Evolutionary conservation across 2,113 vertebrate genomes (phyloP).

Genomic region (Oreochromis spilurus): DNA sequence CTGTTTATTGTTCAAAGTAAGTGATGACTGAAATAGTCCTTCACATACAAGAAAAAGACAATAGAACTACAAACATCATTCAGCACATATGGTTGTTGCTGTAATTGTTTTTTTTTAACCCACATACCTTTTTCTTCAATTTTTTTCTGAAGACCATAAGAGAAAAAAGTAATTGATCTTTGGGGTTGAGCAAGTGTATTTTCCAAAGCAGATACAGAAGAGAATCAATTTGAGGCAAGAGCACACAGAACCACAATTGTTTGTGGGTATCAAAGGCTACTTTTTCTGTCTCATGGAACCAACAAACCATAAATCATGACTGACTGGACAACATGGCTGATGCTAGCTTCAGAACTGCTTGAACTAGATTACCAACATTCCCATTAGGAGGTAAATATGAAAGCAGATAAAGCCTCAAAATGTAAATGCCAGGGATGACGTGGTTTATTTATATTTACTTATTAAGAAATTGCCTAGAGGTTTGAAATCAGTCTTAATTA

Average conservation of each 20-base stretch:
- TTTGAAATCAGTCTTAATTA: not conserved
- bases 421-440: not conserved
- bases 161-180: constrained; percentile 50
- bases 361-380: constrained; percentile 2
- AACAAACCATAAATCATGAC: constrained; percentile 70
- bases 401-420: not conserved
- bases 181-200: constrained; percentile 53
- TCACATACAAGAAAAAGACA: not conserved
- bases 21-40: not conserved
- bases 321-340: constrained; percentile 40
- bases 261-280: constrained; percentile 50
- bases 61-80: constrained; percentile 5
- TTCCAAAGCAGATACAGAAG: constrained; percentile 52
- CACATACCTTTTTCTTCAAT: not conserved
- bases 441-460: not conserved
- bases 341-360: not conserved
- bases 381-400: constrained; percentile 8
- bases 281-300: constrained; percentile 47
- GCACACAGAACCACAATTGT: constrained; percentile 42
- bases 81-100: not conserved
- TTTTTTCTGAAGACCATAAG: constrained; percentile 21
- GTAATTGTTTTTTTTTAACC: constrained; percentile 8
- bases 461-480: not conserved
- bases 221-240: constrained; percentile 65
- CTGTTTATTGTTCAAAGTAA: not conserved